phyloP scores from a whole-genome alignment of 2,797 vertebrate genomes.

The Microhierax caerulescens region DNA sequence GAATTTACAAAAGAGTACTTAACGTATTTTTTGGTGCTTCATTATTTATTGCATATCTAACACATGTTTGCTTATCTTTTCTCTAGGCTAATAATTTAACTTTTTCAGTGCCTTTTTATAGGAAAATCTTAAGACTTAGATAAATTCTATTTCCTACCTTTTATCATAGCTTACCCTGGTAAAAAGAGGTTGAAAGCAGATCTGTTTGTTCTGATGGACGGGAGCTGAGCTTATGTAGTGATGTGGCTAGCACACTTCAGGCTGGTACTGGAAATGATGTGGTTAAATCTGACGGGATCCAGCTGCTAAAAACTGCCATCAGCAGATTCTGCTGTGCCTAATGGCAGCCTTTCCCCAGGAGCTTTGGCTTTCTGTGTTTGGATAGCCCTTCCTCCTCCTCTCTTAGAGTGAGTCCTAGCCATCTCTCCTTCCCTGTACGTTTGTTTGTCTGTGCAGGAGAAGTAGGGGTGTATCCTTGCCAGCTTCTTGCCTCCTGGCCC shows the following conservation, averaged over 20 bases:
- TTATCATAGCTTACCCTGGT: neutral
- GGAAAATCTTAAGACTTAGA: neutral
- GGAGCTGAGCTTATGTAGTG: neutral
- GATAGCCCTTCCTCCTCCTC: neutral
- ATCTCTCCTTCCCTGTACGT: neutral
- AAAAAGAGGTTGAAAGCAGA: neutral
- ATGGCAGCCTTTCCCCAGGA: neutral
- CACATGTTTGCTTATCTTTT: neutral
- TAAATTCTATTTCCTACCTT: neutral
- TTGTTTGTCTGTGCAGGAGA: neutral
- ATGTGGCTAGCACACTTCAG: neutral
- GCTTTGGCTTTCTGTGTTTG: neutral
- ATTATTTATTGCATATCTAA: neutral
- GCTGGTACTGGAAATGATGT: neutral
- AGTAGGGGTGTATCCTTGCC: neutral
- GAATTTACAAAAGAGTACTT: neutral
- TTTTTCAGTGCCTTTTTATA: neutral
- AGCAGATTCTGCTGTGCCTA: neutral
- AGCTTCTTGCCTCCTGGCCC: neutral
- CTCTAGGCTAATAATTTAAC: neutral
- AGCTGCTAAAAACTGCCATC: neutral
- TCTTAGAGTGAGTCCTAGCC: neutral
- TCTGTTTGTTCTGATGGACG: neutral
- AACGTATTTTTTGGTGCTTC: neutral
- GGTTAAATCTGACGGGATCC: neutral